These are phyloP conservation scores for Drosophila elegans DNA, from an alignment of 1,140 invertebrate genomes.

Conservation along the genomic window DNA sequence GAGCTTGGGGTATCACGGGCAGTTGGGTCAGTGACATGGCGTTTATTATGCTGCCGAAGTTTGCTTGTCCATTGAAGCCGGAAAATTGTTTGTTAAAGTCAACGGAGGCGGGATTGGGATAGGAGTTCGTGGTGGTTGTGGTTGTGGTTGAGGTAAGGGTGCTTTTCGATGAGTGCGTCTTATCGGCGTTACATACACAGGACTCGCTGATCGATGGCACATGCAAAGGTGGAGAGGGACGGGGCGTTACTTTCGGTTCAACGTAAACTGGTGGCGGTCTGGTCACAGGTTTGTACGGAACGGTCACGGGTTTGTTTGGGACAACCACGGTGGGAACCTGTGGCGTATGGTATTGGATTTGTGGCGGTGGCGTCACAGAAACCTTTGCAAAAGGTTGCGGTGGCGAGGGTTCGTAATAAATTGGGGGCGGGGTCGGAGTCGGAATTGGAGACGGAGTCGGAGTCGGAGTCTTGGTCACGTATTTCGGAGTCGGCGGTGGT, in stretches of 20 bases:
- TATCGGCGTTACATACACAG: slow-evolving; percentile 78
- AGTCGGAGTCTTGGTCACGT: slow-evolving; percentile 36
- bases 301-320: slow-evolving; percentile 5
- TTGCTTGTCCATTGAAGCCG: slow-evolving; percentile 75
- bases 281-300: slow-evolving; percentile 17
- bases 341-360: slow-evolving; percentile 50
- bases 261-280: slow-evolving; percentile 15
- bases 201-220: slow-evolving; percentile 65
- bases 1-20: slow-evolving; percentile 75
- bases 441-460: slow-evolving; percentile 8
- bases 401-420: slow-evolving; percentile 43
- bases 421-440: slow-evolving; percentile 7
- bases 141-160: slow-evolving; percentile 62
- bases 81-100: slow-evolving; percentile 81
- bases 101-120: slow-evolving; percentile 75
- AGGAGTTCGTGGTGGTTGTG: slow-evolving; percentile 52
- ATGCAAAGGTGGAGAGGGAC: slow-evolving; percentile 69
- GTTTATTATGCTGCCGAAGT: slow-evolving; percentile 82
- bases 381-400: slow-evolving; percentile 49
- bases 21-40: slow-evolving; percentile 82
- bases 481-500: slow-evolving; percentile 30
- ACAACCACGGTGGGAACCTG: slow-evolving; percentile 24
- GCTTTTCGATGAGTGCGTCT: slow-evolving; percentile 76
- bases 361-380: slow-evolving; percentile 36
- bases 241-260: slow-evolving; percentile 73